Evolutionary conservation across 2,888 invertebrate genomes (phyloP).

Genomic region (Exephanes ischioxanthus): DNA sequence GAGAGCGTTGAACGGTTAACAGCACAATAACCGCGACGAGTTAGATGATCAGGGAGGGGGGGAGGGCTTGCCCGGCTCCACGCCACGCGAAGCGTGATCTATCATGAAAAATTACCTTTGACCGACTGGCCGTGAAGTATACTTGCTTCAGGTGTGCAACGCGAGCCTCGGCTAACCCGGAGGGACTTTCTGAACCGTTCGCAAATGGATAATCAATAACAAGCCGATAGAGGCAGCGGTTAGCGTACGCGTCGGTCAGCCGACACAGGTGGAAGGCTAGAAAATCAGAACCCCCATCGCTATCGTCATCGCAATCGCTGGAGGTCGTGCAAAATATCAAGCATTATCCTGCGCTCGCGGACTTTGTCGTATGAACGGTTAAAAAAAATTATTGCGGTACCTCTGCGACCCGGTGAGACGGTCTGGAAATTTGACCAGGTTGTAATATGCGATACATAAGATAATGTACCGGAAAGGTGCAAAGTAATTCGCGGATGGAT

Average conservation of each 20-base stretch:
- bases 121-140: slow-evolving; percentile 78
- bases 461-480: no score
- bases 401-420: no score
- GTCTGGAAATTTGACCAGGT: no score
- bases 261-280: slow-evolving; percentile 23
- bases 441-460: no score
- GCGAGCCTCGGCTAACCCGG: background rate
- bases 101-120: slow-evolving; percentile 85
- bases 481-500: no score
- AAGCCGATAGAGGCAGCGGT: slow-evolving; percentile 15
- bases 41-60: background rate
- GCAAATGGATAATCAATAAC: slow-evolving; percentile 70
- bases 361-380: background rate
- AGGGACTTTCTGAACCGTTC: slow-evolving; percentile 61
- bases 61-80: slow-evolving; percentile 48
- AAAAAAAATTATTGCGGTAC: background rate
- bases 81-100: slow-evolving; percentile 83
- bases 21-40: slow-evolving; percentile 32
- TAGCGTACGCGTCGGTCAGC: slow-evolving; percentile 4
- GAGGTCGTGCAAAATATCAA: slow-evolving; percentile 10
- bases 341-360: background rate
- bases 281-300: slow-evolving; percentile 19
- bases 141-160: slow-evolving; percentile 74
- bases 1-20: slow-evolving; percentile 52
- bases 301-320: background rate